Conservation (phyloP, 2,797 vertebrate genomes). For the Schizopygopsis malacanthus region DNA sequence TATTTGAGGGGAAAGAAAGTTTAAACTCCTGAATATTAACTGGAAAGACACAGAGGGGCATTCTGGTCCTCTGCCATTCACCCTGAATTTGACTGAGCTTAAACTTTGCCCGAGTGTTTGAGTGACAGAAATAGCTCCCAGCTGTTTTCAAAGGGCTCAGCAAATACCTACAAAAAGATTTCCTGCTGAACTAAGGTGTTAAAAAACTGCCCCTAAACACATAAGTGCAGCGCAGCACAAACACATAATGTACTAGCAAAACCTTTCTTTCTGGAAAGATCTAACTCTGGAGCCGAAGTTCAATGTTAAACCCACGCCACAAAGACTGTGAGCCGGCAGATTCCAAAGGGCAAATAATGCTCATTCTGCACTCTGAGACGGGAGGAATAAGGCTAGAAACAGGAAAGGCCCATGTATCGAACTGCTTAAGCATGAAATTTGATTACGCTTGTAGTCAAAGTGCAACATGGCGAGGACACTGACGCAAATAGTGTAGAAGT, state of each 20-base stretch:
- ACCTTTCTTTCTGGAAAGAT: neutral
- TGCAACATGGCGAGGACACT: conserved; percentile 59
- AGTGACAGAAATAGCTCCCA: conserved; percentile 65
- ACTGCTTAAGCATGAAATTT: conserved; percentile 71
- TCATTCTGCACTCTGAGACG: neutral
- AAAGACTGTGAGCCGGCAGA: neutral
- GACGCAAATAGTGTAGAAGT: conserved; percentile 39
- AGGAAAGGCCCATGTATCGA: conserved; percentile 35
- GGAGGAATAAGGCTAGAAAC: conserved; percentile 18
- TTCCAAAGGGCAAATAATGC: conserved; percentile 30
- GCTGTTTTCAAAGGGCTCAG: conserved; percentile 61
- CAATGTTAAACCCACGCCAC: conserved; percentile 4
- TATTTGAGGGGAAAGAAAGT: neutral
- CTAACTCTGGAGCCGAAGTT: neutral
- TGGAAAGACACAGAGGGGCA: neutral
- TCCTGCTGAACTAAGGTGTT: conserved; percentile 45
- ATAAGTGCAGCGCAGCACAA: conserved; percentile 6
- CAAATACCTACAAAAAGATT: conserved; percentile 66
- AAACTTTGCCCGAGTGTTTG: conserved; percentile 30
- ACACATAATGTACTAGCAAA: conserved; percentile 2
- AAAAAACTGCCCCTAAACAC: conserved; percentile 1
- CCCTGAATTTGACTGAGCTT: conserved; percentile 3
- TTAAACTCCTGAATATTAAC: neutral
- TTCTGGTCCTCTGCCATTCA: conserved; percentile 4
- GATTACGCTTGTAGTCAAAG: conserved; percentile 63